Percentiles rank a stretch among this genome's conserved stretches.
These are phyloP conservation scores for Machaerirhynchus nigripectus DNA, from an alignment of 2,113 vertebrate genomes.

Conservation along the genomic window DNA sequence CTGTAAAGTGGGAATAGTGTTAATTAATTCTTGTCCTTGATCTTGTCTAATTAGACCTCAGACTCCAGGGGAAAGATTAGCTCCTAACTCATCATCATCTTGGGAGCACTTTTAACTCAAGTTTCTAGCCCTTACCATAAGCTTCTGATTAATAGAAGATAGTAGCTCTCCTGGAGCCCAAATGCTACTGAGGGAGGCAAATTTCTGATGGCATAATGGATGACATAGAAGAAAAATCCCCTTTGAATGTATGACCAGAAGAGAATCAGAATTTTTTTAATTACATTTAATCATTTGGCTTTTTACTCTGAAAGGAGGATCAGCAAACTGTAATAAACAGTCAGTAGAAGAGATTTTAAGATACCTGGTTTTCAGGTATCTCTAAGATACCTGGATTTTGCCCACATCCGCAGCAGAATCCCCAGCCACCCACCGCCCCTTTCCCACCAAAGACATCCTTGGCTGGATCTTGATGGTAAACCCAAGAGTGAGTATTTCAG, in stretches of 20 bases:
- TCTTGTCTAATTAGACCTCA: neutral
- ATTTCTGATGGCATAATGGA: neutral
- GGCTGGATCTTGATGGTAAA: neutral
- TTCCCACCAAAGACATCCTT: neutral
- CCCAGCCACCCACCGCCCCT: rapidly evolving
- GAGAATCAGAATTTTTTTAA: neutral
- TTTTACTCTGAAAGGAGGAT: neutral
- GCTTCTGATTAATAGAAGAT: neutral
- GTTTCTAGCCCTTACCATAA: neutral
- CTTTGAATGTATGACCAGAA: neutral
- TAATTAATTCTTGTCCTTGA: neutral
- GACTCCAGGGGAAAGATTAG: neutral
- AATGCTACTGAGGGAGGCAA: neutral
- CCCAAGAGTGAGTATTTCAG: neutral
- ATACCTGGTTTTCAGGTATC: neutral
- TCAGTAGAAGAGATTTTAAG: neutral
- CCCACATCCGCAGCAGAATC: neutral
- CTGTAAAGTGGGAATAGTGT: neutral
- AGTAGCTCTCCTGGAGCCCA: neutral
- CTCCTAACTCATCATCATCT: neutral
- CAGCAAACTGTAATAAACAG: neutral
- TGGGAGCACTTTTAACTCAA: neutral
- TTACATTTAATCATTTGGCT: neutral
- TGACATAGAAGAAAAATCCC: neutral
- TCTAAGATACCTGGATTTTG: neutral